These are phyloP conservation scores for Sinelater perroti DNA, from an alignment of 2,888 invertebrate species.

Conservation along the genomic window DNA sequence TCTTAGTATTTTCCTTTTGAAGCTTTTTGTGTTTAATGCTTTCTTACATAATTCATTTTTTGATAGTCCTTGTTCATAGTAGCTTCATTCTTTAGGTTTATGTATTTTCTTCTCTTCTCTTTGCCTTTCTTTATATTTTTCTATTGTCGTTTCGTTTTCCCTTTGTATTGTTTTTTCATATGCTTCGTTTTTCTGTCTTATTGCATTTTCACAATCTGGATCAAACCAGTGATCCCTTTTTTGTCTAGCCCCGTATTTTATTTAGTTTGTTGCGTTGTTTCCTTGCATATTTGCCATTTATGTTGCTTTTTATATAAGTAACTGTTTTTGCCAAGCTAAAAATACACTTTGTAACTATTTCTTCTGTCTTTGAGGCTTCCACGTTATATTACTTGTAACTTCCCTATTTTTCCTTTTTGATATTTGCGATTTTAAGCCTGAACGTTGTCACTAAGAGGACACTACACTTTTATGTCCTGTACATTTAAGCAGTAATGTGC, in stretches of 20 bases:
- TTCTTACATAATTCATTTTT: neutral
- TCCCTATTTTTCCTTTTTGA: neutral
- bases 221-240: conserved; percentile 1
- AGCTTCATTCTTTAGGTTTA: neutral
- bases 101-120: neutral
- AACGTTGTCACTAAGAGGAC: conserved; percentile 3
- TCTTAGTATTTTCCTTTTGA: too few relatives aligned
- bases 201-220: neutral
- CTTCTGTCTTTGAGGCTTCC: neutral
- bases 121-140: neutral
- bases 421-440: neutral
- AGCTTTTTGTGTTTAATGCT: neutral
- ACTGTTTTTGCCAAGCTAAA: neutral
- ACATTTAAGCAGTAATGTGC: too few relatives aligned
- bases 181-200: conserved; percentile 4
- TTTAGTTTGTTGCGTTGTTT: conserved; percentile 4
- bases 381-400: neutral
- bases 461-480: too few relatives aligned
- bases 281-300: neutral
- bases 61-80: conserved; percentile 2
- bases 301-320: neutral
- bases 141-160: conserved; percentile 4
- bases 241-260: neutral
- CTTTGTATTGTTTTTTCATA: too few relatives aligned
- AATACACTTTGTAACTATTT: neutral